Evolutionary conservation across 2,888 invertebrate species (phyloP).

Genomic region (Adelphocoris suturalis): DNA sequence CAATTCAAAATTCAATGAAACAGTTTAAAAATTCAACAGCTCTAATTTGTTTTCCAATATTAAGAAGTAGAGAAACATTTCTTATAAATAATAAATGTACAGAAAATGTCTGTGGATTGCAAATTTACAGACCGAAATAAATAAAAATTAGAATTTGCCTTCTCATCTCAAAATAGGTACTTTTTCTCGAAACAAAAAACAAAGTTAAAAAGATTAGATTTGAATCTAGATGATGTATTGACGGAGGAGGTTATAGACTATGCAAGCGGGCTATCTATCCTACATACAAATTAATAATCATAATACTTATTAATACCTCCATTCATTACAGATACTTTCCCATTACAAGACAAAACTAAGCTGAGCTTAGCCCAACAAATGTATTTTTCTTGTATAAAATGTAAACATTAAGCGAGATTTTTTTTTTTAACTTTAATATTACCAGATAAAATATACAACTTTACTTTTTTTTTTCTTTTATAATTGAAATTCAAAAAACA

Average conservation of each 20-base stretch:
- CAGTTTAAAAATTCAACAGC: neutral
- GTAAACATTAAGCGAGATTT: slow-evolving; percentile 70
- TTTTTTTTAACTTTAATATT: slow-evolving; percentile 38
- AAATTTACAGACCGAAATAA: slow-evolving; percentile 44
- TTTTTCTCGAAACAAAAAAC: slow-evolving; percentile 14
- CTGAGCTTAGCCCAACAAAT: slow-evolving; percentile 64
- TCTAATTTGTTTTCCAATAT: slow-evolving; percentile 15
- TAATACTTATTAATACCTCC: slow-evolving; percentile 74
- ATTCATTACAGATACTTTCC: slow-evolving; percentile 70
- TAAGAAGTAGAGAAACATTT: slow-evolving; percentile 29
- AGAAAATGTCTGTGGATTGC: slow-evolving; percentile 41
- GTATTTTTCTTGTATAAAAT: slow-evolving; percentile 67
- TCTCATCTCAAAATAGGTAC: slow-evolving; percentile 42
- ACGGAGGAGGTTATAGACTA: slow-evolving; percentile 72
- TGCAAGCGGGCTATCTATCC: slow-evolving; percentile 74
- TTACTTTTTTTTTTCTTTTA: slow-evolving; percentile 40
- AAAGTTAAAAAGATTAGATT: slow-evolving; percentile 61
- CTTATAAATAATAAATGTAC: slow-evolving; percentile 57
- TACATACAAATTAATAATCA: slow-evolving; percentile 74
- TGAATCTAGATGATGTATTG: slow-evolving; percentile 57
- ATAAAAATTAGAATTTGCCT: slow-evolving; percentile 19
- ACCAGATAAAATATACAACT: slow-evolving; percentile 73
- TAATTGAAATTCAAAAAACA: slow-evolving; percentile 38
- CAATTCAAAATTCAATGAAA: neutral
- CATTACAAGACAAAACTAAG: slow-evolving; percentile 65